Conservation (phyloP, 2,888 invertebrate species). For the Apamea anceps region DNA sequence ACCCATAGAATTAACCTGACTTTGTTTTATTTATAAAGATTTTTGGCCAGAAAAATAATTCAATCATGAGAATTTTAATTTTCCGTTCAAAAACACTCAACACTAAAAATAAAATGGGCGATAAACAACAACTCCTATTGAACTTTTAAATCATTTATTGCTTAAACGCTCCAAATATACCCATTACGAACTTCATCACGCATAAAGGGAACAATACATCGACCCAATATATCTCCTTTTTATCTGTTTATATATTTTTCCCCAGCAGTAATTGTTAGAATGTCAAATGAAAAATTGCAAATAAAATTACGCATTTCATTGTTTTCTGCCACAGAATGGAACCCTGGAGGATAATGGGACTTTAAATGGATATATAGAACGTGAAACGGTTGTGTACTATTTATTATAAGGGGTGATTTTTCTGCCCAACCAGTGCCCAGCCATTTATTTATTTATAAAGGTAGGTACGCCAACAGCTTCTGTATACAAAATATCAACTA, state of each 20-base stretch:
- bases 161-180: slow-evolving; percentile 57
- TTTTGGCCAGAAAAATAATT: background rate
- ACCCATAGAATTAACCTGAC: too few relatives aligned
- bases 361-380: slow-evolving; percentile 71
- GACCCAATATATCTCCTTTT: slow-evolving; percentile 69
- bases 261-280: slow-evolving; percentile 74
- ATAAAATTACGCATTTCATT: slow-evolving; percentile 79
- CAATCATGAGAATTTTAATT: background rate
- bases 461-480: too few relatives aligned
- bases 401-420: background rate
- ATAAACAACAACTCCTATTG: slow-evolving; percentile 33
- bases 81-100: slow-evolving; percentile 8
- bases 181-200: slow-evolving; percentile 69
- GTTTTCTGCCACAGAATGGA: slow-evolving; percentile 75
- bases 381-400: slow-evolving; percentile 42
- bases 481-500: too few relatives aligned
- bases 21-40: background rate
- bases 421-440: too few relatives aligned
- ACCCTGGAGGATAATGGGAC: slow-evolving; percentile 72
- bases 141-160: slow-evolving; percentile 35
- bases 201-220: slow-evolving; percentile 70
- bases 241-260: slow-evolving; percentile 69
- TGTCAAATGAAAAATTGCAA: slow-evolving; percentile 81
- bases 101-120: slow-evolving; percentile 22
- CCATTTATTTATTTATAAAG: too few relatives aligned